Evolutionary conservation across 1,140 invertebrate genomes (phyloP).

Genomic region (Solenopsis fugax): DNA sequence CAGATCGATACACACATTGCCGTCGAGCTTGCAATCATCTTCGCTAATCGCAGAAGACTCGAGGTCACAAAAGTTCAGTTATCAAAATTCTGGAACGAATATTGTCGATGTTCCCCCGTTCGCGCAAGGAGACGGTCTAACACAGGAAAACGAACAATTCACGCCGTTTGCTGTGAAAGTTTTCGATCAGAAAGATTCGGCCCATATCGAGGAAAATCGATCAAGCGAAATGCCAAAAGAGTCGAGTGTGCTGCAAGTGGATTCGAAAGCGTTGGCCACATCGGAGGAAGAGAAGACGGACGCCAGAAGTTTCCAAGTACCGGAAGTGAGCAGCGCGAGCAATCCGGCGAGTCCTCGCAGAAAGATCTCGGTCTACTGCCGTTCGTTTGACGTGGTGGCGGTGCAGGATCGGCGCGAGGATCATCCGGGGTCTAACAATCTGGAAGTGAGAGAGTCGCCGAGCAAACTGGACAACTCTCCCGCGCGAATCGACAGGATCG

Average conservation of each 20-base stretch:
- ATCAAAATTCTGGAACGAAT: neutral
- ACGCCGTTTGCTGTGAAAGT: neutral
- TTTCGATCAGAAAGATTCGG: neutral
- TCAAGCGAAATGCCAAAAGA: neutral
- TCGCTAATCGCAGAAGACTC: neutral
- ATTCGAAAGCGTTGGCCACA: neutral
- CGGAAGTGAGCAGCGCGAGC: constrained; percentile 4
- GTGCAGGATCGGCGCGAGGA: constrained; percentile 41
- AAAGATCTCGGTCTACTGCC: constrained; percentile 77
- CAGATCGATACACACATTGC: constrained; percentile 26
- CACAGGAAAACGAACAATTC: neutral
- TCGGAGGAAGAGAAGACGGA: neutral
- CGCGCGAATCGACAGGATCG: neutral
- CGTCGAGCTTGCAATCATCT: neutral
- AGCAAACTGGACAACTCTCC: constrained; percentile 31
- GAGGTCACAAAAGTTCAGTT: neutral
- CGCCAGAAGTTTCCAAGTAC: neutral
- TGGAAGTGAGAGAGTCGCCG: constrained; percentile 30
- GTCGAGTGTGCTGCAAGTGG: neutral
- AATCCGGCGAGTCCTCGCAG: constrained; percentile 63
- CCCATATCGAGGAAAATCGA: neutral
- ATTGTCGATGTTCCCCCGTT: neutral
- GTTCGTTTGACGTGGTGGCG: constrained; percentile 75
- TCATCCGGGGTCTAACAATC: neutral
- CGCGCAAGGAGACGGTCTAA: constrained; percentile 19